phyloP scores from a whole-genome alignment of 53 echinoderm and acorn worm genomes.

The Zoroaster sp. region DNA sequence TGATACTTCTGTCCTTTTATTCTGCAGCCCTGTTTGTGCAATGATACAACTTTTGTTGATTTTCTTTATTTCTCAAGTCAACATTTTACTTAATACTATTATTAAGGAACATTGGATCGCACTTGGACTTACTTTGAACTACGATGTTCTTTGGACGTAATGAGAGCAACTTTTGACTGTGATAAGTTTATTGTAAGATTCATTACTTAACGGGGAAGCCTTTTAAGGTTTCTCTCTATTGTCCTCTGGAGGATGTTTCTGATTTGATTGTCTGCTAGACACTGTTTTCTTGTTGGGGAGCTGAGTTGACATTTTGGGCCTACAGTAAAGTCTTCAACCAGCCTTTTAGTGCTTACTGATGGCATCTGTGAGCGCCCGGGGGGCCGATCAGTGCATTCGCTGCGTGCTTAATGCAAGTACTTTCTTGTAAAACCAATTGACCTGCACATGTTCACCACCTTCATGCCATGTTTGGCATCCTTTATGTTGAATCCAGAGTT shows the following conservation, averaged over 20 bases:
- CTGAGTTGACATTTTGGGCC: neutral
- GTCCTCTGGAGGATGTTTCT: neutral
- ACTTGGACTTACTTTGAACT: neutral
- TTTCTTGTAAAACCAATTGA: neutral
- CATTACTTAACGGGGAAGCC: neutral
- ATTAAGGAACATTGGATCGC: neutral
- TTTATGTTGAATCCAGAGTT: neutral
- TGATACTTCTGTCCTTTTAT: neutral
- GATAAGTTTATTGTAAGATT: neutral
- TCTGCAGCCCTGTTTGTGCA: neutral
- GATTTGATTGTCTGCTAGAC: neutral
- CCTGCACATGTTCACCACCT: neutral
- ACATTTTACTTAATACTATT: neutral
- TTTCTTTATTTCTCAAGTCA: neutral
- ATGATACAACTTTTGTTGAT: neutral
- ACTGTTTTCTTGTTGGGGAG: neutral
- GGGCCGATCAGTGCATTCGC: neutral
- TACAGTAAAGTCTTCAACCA: neutral
- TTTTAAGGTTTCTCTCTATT: neutral
- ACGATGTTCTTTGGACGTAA: neutral
- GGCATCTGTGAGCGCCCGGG: neutral
- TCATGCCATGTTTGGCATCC: neutral
- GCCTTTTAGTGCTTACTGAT: neutral
- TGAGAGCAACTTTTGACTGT: neutral
- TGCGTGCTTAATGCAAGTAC: neutral